Conservation (phyloP, 2,888 invertebrate species). For the Desoria tigrina region DNA sequence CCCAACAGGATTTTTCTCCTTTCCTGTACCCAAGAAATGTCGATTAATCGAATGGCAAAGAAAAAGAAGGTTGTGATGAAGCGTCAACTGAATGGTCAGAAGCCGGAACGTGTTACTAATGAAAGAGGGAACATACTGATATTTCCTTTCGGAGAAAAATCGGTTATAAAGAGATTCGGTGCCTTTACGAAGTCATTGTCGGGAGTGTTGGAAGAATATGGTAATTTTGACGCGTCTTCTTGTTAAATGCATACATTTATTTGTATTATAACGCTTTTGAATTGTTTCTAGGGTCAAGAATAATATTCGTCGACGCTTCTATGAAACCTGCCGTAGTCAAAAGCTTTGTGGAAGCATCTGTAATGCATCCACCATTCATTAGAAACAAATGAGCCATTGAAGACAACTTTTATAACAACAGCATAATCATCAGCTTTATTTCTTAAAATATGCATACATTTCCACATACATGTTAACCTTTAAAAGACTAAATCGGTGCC, state of each 20-base stretch:
- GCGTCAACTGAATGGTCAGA: slow-evolving; percentile 22
- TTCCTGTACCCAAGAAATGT: slow-evolving; percentile 32
- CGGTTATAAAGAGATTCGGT: slow-evolving; percentile 29
- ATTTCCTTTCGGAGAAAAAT: slow-evolving; percentile 42
- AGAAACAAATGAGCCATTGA: no score
- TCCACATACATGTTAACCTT: no score
- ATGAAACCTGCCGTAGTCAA: slow-evolving; percentile 28
- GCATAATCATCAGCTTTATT: background rate
- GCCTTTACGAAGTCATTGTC: slow-evolving; percentile 31
- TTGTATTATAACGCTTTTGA: no score
- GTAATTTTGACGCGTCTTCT: slow-evolving; percentile 26
- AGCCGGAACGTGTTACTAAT: slow-evolving; percentile 6
- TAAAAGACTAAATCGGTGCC: no score
- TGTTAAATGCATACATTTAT: no score
- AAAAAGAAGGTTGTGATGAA: slow-evolving; percentile 32
- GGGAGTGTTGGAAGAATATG: slow-evolving; percentile 35
- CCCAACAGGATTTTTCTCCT: slow-evolving; percentile 47
- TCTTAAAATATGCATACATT: no score
- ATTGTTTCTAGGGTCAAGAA: slow-evolving; percentile 30
- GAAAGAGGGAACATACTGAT: slow-evolving; percentile 16
- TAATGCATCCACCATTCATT: slow-evolving; percentile 39
- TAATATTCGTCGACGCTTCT: slow-evolving; percentile 47
- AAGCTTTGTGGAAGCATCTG: slow-evolving; percentile 41
- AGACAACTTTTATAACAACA: background rate
- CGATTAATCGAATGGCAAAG: slow-evolving; percentile 19